Evolutionary conservation across 2,888 invertebrate genomes (phyloP).

Genomic region (Acrobasis consociella): DNA sequence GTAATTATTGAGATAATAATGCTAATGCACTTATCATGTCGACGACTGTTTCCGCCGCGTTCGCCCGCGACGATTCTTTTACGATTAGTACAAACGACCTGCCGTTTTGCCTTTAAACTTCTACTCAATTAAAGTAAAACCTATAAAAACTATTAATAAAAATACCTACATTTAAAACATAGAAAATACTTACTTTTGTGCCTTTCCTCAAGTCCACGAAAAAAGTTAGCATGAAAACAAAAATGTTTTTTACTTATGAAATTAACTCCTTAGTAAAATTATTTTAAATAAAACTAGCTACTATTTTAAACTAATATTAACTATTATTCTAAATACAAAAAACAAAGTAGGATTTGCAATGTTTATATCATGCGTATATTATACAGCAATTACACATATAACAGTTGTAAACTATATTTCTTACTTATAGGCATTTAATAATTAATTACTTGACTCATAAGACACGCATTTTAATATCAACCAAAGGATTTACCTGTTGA

Average conservation of each 20-base stretch:
- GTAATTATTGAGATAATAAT: conserved; percentile 82
- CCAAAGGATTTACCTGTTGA: conserved; percentile 12
- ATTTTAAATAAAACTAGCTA: neutral
- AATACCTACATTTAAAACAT: neutral
- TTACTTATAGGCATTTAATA: conserved; percentile 10
- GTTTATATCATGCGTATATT: conserved; percentile 4
- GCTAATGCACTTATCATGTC: conserved; percentile 82
- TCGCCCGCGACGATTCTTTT: conserved; percentile 49
- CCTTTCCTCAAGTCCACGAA: neutral
- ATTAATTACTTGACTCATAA: conserved; percentile 12
- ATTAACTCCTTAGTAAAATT: neutral
- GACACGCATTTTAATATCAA: conserved; percentile 6
- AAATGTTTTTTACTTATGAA: neutral
- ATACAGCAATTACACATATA: conserved; percentile 10
- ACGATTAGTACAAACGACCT: conserved; percentile 45
- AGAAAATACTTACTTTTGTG: neutral
- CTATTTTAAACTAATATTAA: too few species aligned
- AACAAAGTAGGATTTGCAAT: conserved; percentile 4
- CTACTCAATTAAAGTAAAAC: neutral
- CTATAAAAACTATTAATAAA: neutral
- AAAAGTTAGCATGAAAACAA: neutral
- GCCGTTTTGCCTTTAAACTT: too few species aligned
- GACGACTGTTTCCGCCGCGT: conserved; percentile 74
- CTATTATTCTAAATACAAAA: too few species aligned
- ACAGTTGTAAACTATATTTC: conserved; percentile 11